Evolutionary conservation across 2,797 vertebrate species (phyloP).

Genomic region (Notamacropus eugenii): DNA sequence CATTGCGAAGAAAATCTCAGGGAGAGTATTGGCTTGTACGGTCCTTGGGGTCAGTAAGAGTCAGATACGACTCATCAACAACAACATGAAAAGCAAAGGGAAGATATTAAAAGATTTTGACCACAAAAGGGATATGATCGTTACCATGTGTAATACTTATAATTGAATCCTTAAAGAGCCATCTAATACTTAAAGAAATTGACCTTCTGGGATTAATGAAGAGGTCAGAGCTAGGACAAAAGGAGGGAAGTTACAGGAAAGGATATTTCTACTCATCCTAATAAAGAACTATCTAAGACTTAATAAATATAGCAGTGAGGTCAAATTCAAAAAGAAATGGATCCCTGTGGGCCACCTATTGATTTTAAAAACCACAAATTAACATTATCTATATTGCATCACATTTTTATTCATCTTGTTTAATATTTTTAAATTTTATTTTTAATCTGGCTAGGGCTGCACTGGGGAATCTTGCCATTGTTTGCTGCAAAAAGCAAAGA

Average conservation of each 20-base stretch:
- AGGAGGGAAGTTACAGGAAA: background rate
- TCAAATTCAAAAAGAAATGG: background rate
- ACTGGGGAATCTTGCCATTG: background rate
- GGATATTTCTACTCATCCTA: background rate
- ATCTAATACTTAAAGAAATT: too few species aligned
- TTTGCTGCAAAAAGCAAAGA: background rate
- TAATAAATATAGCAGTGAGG: background rate
- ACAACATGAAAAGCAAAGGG: too few species aligned
- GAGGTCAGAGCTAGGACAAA: background rate
- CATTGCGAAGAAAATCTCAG: background rate
- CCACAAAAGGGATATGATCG: too few species aligned
- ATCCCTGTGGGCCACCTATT: background rate
- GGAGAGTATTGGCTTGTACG: background rate
- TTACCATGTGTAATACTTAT: too few species aligned
- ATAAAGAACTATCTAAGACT: background rate
- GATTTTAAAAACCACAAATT: too few species aligned
- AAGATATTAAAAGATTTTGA: too few species aligned
- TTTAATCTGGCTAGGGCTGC: background rate
- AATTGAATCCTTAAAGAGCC: too few species aligned
- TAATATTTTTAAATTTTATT: background rate
- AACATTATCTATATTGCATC: background rate
- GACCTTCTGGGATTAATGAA: background rate
- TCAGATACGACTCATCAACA: background rate
- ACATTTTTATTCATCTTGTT: background rate
- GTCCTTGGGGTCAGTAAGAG: background rate